A percentile compares a stretch with the other conserved stretches of the same genome.
These are phyloP conservation scores for Crotophaga sulcirostris DNA, from an alignment of 2,113 vertebrate species.

Conservation along the genomic window DNA sequence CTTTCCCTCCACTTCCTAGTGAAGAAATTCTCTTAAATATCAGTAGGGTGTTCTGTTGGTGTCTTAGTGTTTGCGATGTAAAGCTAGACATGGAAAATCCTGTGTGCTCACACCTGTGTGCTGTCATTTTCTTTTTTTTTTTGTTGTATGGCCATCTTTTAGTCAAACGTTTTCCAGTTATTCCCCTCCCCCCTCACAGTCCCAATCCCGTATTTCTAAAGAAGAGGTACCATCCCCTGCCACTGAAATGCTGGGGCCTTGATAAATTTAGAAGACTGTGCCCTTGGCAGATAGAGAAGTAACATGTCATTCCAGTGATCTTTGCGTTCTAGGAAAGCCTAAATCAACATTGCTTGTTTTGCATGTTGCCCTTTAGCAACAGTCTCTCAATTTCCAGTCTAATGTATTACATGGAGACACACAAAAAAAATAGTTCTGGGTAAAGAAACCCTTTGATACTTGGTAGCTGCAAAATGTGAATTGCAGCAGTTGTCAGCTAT, in stretches of 20 bases:
- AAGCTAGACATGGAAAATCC: background rate
- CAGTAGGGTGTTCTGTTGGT: background rate
- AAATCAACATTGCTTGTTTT: constrained; percentile 27
- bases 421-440: background rate
- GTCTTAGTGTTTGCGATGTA: rapidly evolving
- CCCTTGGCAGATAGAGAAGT: constrained; percentile 53
- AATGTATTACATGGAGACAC: background rate
- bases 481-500: background rate
- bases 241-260: background rate
- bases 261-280: constrained; percentile 44
- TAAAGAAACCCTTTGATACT: background rate
- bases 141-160: background rate
- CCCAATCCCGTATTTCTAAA: background rate
- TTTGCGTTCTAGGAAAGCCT: constrained; percentile 65
- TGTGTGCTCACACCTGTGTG: background rate
- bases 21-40: background rate
- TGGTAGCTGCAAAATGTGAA: background rate
- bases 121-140: background rate
- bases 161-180: background rate
- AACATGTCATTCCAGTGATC: constrained; percentile 26
- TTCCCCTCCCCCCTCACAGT: background rate
- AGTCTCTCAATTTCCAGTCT: background rate
- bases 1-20: rapidly evolving
- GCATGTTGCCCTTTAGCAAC: background rate
- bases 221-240: background rate